Evolutionary conservation across 2,888 invertebrate genomes (phyloP).

Genomic region (Mimas tiliae): DNA sequence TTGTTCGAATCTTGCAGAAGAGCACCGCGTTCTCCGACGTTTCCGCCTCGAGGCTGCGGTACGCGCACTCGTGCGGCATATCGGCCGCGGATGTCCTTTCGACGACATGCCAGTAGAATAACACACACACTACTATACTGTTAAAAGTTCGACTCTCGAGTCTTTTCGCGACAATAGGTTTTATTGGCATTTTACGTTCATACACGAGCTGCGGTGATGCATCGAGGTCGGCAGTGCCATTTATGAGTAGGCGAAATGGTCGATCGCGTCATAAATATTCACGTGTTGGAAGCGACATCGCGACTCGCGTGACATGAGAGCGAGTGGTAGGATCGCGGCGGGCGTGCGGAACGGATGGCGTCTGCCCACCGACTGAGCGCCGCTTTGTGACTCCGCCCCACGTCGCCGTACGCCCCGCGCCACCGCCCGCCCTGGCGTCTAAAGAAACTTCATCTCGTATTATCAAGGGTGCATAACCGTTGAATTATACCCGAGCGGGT

Average conservation of each 20-base stretch:
- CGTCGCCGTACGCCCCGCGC: slow-evolving; percentile 70
- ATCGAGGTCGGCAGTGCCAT: slow-evolving; percentile 75
- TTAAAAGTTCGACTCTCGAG: slow-evolving; percentile 79
- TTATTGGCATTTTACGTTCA: slow-evolving; percentile 81
- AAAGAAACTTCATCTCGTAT: slow-evolving; percentile 81
- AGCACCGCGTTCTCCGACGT: slow-evolving; percentile 84
- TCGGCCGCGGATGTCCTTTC: slow-evolving; percentile 72
- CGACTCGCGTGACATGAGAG: slow-evolving; percentile 75
- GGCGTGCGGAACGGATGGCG: slow-evolving; percentile 69
- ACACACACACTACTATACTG: slow-evolving; percentile 80
- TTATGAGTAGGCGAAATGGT: slow-evolving; percentile 71
- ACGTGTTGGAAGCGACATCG: slow-evolving; percentile 73
- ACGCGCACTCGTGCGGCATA: slow-evolving; percentile 89
- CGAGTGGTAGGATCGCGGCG: slow-evolving; percentile 49
- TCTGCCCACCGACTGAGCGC: slow-evolving; percentile 82
- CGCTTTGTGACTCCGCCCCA: slow-evolving; percentile 73
- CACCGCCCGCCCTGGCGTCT: slow-evolving; percentile 73
- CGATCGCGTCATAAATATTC: slow-evolving; percentile 81
- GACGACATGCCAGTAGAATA: slow-evolving; percentile 77
- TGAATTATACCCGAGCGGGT: slow-evolving; percentile 75
- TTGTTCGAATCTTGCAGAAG: slow-evolving; percentile 89
- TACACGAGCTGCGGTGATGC: slow-evolving; percentile 64
- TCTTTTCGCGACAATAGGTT: slow-evolving; percentile 73
- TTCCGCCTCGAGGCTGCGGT: slow-evolving; percentile 85
- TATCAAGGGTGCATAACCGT: slow-evolving; percentile 81